These are phyloP conservation scores for Helicoverpa zea DNA, from an alignment of 1,140 invertebrate species.

Conservation along the genomic window DNA sequence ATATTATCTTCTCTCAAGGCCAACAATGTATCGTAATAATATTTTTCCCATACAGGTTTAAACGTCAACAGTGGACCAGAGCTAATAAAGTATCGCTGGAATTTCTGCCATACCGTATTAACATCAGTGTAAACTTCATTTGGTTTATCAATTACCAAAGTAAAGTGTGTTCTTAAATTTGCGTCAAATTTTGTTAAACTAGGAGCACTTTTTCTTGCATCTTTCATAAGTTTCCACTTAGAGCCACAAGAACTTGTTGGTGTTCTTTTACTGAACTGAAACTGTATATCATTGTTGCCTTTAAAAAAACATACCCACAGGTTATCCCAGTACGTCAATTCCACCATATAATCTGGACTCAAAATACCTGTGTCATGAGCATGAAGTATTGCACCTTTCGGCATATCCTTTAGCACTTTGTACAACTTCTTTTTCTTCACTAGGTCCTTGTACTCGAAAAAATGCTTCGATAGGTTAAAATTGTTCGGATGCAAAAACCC, in stretches of 20 bases:
- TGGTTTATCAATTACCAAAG: conserved; percentile 88
- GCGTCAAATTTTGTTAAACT: conserved; percentile 87
- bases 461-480: conserved; percentile 90
- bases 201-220: conserved; percentile 85
- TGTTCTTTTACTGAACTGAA: conserved; percentile 76
- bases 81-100: conserved; percentile 89
- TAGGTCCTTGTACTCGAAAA: conserved; percentile 88
- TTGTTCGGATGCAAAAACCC: conserved; percentile 86
- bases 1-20: conserved; percentile 93
- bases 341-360: conserved; percentile 89
- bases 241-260: conserved; percentile 61
- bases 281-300: conserved; percentile 51
- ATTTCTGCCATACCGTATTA: conserved; percentile 90
- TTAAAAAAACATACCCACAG: conserved; percentile 89
- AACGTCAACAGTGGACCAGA: conserved; percentile 89
- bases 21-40: conserved; percentile 90
- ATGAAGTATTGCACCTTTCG: conserved; percentile 92
- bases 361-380: conserved; percentile 90
- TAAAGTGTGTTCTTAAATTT: conserved; percentile 87
- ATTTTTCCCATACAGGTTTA: conserved; percentile 90
- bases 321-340: conserved; percentile 90
- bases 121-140: conserved; percentile 88
- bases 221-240: conserved; percentile 87
- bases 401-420: conserved; percentile 89
- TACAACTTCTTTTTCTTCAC: conserved; percentile 90